These are phyloP conservation scores for Phainopepla nitens DNA, from an alignment of 2,113 vertebrate genomes.

Conservation along the genomic window DNA sequence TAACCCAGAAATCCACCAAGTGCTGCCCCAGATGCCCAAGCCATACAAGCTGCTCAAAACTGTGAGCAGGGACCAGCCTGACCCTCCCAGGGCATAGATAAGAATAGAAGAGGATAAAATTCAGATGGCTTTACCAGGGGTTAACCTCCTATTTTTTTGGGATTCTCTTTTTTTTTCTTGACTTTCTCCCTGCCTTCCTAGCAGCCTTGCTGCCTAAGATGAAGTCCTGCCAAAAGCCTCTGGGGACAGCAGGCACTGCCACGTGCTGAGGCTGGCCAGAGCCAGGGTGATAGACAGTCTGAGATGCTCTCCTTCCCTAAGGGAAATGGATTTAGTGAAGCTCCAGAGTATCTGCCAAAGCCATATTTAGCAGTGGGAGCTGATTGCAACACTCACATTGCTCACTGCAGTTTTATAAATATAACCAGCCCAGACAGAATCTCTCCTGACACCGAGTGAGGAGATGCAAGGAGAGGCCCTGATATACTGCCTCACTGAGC, in stretches of 20 bases:
- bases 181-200: background rate
- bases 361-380: background rate
- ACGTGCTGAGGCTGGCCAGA: background rate
- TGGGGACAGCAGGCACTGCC: background rate
- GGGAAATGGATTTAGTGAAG: background rate
- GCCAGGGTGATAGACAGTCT: background rate
- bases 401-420: constrained; percentile 3
- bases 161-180: background rate
- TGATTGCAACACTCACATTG: background rate
- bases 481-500: background rate
- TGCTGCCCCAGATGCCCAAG: rapidly evolving
- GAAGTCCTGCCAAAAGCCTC: background rate
- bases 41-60: background rate
- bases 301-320: background rate
- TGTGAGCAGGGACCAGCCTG: background rate
- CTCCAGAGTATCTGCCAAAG: background rate
- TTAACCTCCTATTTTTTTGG: background rate
- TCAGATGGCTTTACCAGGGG: background rate
- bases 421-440: background rate
- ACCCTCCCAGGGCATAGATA: background rate
- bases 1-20: background rate
- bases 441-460: background rate
- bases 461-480: background rate
- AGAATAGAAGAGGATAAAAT: background rate
- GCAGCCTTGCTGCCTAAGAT: background rate